Conservation (phyloP, 2,888 invertebrate species). For the Diplazon laetatorius region DNA sequence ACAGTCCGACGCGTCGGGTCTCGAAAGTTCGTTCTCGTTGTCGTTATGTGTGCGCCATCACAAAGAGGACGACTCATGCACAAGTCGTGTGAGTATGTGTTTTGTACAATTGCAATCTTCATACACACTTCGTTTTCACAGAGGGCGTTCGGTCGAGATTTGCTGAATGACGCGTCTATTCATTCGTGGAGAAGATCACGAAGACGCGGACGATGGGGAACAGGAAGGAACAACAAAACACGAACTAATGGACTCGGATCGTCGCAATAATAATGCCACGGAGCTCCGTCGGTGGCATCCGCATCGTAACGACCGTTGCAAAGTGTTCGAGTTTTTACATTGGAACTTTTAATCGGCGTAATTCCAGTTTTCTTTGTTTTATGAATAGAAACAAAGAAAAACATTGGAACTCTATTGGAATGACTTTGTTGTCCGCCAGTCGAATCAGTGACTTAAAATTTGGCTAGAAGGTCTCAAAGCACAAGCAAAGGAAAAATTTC, state of each 20-base stretch:
- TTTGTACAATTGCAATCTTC: conserved; percentile 26
- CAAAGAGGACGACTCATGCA: too few relatives aligned
- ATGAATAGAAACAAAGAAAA: too few relatives aligned
- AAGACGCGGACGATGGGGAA: conserved; percentile 43
- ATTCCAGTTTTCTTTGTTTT: too few relatives aligned
- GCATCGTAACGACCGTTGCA: conserved; percentile 43
- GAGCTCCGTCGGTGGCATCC: conserved; percentile 52
- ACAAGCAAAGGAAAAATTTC: too few relatives aligned
- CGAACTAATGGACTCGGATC: conserved; percentile 30
- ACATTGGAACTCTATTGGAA: too few relatives aligned
- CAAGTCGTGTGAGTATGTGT: too few relatives aligned
- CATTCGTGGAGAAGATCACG: conserved; percentile 40
- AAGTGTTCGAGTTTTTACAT: conserved; percentile 24
- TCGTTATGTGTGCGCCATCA: too few relatives aligned
- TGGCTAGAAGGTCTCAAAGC: too few relatives aligned
- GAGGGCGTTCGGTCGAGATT: conserved; percentile 49
- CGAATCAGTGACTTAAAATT: too few relatives aligned
- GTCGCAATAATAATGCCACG: conserved; percentile 1
- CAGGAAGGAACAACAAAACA: conserved; percentile 56
- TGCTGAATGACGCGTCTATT: conserved; percentile 59
- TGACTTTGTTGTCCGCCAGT: too few relatives aligned
- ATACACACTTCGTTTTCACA: conserved; percentile 27
- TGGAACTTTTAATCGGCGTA: too few relatives aligned
- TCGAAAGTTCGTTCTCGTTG: conserved; percentile 12
- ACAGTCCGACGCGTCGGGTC: not conserved